Conservation (phyloP, 2,888 invertebrate species). For the Pocota personata region DNA sequence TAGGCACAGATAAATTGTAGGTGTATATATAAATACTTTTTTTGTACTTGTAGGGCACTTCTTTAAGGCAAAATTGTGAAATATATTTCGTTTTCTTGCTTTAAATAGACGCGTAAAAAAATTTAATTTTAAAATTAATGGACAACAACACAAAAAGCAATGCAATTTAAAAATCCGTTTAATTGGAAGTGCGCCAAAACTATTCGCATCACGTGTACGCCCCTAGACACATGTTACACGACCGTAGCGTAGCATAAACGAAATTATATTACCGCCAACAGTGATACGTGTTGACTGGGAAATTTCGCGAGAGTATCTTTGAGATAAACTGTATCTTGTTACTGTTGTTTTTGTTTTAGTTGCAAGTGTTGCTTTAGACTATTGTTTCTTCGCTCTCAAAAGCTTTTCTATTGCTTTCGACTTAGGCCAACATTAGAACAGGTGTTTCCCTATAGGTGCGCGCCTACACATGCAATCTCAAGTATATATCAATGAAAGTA, state of each 20-base stretch:
- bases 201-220: constrained; percentile 53
- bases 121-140: background rate
- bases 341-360: constrained; percentile 39
- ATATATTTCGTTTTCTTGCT: background rate
- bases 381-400: constrained; percentile 12
- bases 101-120: background rate
- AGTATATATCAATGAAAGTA: constrained; percentile 34
- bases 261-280: constrained; percentile 72
- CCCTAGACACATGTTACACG: constrained; percentile 56
- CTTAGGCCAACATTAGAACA: constrained; percentile 62
- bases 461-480: constrained; percentile 60
- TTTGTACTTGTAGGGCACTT: constrained; percentile 68
- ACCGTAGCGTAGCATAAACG: constrained; percentile 52
- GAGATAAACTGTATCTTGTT: constrained; percentile 71
- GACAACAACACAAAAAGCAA: background rate
- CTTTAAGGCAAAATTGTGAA: constrained; percentile 68
- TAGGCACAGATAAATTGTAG: constrained; percentile 58
- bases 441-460: constrained; percentile 64
- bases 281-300: constrained; percentile 72
- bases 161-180: constrained; percentile 7
- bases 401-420: constrained; percentile 57
- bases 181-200: constrained; percentile 56
- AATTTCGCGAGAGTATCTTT: constrained; percentile 71
- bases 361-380: constrained; percentile 4
- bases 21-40: background rate